Conservation (phyloP, 2,888 invertebrate species). For the Parnassius glacialis region DNA sequence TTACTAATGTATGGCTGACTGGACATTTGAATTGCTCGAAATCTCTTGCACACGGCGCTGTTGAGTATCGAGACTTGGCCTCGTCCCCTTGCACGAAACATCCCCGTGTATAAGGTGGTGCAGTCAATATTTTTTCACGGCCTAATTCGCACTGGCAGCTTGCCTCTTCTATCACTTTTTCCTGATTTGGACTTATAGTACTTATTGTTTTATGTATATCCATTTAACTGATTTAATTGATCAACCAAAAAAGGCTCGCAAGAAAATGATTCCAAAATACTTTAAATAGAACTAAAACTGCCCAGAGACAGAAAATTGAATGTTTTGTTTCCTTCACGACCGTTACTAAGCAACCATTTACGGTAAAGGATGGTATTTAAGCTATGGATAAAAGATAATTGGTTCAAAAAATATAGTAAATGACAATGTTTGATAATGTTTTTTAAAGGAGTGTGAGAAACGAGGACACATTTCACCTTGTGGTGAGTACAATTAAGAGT, state of each 20-base stretch:
- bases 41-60: slow-evolving; percentile 63
- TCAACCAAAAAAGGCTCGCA: slow-evolving; percentile 10
- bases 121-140: slow-evolving; percentile 69
- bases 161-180: slow-evolving; percentile 48
- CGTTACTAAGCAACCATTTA: slow-evolving; percentile 18
- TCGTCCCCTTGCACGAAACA: slow-evolving; percentile 45
- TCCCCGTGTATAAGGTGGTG: slow-evolving; percentile 60
- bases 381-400: no score
- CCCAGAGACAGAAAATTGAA: slow-evolving; percentile 24
- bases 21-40: slow-evolving; percentile 62
- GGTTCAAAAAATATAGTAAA: no score
- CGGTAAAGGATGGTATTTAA: no score
- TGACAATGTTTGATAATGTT: no score
- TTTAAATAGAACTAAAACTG: slow-evolving; percentile 14
- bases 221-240: slow-evolving; percentile 34
- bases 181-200: slow-evolving; percentile 47
- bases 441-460: no score
- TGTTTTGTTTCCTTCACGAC: slow-evolving; percentile 40
- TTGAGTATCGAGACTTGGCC: slow-evolving; percentile 50
- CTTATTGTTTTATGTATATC: slow-evolving; percentile 44
- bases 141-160: slow-evolving; percentile 72
- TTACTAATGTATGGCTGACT: slow-evolving; percentile 63
- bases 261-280: slow-evolving; percentile 21
- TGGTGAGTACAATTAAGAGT: no score
- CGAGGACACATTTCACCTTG: no score